Evolutionary conservation across 2,113 vertebrate species (phyloP).

Genomic region (Meles meles): DNA sequence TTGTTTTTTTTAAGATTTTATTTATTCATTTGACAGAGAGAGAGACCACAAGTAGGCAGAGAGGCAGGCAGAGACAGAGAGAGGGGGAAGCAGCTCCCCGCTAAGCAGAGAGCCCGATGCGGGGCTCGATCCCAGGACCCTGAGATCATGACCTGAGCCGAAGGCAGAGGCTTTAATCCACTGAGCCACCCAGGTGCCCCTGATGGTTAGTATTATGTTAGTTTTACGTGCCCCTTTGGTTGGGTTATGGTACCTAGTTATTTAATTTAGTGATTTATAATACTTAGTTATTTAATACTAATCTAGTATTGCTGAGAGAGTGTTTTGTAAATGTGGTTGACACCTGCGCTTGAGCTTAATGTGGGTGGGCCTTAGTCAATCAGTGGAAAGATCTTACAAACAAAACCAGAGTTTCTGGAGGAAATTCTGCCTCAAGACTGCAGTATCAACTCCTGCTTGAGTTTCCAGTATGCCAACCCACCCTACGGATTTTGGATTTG

Average conservation of each 20-base stretch:
- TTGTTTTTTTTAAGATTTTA: no score
- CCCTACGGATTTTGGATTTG: not conserved
- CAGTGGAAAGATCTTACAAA: not conserved
- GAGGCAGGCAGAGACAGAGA: no score
- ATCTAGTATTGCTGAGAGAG: not conserved
- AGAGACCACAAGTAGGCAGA: no score
- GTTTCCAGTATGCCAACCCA: not conserved
- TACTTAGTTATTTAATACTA: not conserved
- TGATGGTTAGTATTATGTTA: not conserved
- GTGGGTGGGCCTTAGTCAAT: not conserved
- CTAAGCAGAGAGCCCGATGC: no score
- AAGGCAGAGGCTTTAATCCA: no score
- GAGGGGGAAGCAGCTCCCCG: no score
- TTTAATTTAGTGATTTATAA: not conserved
- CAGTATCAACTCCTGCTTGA: not conserved
- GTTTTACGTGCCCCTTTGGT: not conserved
- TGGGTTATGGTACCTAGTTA: not conserved
- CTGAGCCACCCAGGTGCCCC: no score
- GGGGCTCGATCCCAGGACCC: no score
- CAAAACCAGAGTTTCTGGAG: not conserved
- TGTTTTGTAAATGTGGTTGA: not conserved
- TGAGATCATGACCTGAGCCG: no score
- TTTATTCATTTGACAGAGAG: no score
- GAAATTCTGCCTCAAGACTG: not conserved
- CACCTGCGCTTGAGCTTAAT: not conserved